Evolutionary conservation across 2,797 vertebrate species (phyloP), one percentile per base, ranked within the genome.

Genomic region (Botia kubotai): DNA sequence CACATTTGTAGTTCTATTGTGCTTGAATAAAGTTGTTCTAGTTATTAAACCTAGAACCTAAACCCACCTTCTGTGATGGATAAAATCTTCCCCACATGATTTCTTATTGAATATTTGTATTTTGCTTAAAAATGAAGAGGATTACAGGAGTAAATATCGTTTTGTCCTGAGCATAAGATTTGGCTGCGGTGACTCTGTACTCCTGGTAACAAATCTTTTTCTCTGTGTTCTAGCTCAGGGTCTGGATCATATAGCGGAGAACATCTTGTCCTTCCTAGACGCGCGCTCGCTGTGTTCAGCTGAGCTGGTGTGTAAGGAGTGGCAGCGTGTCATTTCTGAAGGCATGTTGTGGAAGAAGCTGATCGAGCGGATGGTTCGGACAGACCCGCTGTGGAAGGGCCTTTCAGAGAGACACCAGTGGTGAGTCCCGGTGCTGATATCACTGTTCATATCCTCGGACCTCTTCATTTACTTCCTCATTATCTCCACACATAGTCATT

Each of bases 261-360:
- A 98, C 93, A 99, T 99, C 92, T 94, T 99, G 85, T 99, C 98
- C 72, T 99, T 99, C 84, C 93, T 99, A 90, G 98, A 99, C 79
- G 98, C 98, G 68, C 95, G 96, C 86, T 99, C 98, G 0, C 94
- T 99, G 83, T 99, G 98, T 88, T 96, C 97, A 14, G 98, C 97
- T 63, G 98, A 99, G 91, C 94, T 99, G 91, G 98, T 99, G 52
- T 99, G 98, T 87, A 98, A 98, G 88, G 98, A 99, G 84, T 99
- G 98, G 98, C 98, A 99, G 89, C 95, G 98, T 62, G 98, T 99
- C 77, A 98, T 99, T 90, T 98, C 97, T 0, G 98, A 99, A 89
- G 98, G 98, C 8, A 99, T 99, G 98, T 95, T 99, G 2, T 99
- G 98, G 97, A 99, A 99, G 82, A 99, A 99, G 87, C 91, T 99